These are phyloP conservation scores for Clusia tigrina DNA, from an alignment of 2,888 invertebrate species.

Conservation along the genomic window DNA sequence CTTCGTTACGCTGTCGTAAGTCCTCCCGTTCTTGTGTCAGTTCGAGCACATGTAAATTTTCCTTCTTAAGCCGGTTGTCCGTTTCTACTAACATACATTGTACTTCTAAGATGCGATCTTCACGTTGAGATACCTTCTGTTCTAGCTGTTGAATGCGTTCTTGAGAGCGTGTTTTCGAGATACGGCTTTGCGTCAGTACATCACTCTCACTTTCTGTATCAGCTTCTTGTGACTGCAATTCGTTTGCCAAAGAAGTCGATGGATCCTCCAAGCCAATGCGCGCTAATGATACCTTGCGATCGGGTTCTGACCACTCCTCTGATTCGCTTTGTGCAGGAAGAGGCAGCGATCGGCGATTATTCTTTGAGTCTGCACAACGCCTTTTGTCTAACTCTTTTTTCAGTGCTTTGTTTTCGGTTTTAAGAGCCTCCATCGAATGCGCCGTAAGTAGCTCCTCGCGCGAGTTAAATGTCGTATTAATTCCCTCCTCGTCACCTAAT, in stretches of 20 bases:
- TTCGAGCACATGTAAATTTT: conserved; percentile 54
- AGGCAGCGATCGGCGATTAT: conserved; percentile 59
- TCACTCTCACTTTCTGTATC: conserved; percentile 58
- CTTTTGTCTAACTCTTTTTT: conserved; percentile 53
- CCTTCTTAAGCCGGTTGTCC: conserved; percentile 59
- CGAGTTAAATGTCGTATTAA: conserved; percentile 53
- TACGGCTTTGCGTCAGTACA: conserved; percentile 43
- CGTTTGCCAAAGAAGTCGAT: conserved; percentile 35
- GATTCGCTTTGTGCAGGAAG: conserved; percentile 70
- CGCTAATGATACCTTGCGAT: conserved; percentile 80
- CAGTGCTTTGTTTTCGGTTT: conserved; percentile 53
- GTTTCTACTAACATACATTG: conserved; percentile 60
- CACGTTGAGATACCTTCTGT: conserved; percentile 62
- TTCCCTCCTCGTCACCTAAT: conserved; percentile 47
- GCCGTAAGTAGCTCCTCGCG: conserved; percentile 48
- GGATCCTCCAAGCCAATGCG: conserved; percentile 75
- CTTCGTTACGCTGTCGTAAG: conserved; percentile 49
- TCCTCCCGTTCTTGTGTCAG: conserved; percentile 51
- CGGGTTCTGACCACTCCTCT: conserved; percentile 89
- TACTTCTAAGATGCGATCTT: conserved; percentile 62
- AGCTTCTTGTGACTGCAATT: conserved; percentile 23
- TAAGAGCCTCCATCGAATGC: conserved; percentile 47
- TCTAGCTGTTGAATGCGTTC: conserved; percentile 65
- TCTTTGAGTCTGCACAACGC: conserved; percentile 43
- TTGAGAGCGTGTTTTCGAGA: conserved; percentile 48